phyloP scores from a whole-genome alignment of 2,113 vertebrate genomes.

The Zosterops pallidus region DNA sequence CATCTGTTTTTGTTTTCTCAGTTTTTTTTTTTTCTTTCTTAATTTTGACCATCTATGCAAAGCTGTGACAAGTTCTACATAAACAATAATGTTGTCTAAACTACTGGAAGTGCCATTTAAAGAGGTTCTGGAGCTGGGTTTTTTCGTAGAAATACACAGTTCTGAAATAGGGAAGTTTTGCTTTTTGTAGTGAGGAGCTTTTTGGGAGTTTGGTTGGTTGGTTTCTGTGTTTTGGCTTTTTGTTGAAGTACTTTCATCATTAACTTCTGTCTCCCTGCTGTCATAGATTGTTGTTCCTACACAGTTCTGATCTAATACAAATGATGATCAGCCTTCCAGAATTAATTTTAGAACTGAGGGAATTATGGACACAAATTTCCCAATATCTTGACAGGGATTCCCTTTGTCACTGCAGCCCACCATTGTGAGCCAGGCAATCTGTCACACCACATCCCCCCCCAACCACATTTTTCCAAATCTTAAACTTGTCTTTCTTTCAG shows the following conservation, averaged over 20 bases:
- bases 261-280: background rate
- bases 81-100: background rate
- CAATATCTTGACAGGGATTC: background rate
- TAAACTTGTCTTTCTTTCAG: background rate
- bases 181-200: background rate
- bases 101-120: background rate
- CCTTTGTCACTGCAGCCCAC: background rate
- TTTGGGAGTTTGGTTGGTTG: background rate
- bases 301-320: background rate
- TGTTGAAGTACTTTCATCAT: background rate
- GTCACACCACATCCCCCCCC: background rate
- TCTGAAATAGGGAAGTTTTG: background rate
- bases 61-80: background rate
- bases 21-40: background rate
- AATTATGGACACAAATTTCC: background rate
- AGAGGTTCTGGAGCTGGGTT: background rate
- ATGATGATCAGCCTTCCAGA: background rate
- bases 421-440: background rate
- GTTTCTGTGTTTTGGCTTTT: accelerated
- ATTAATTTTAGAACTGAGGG: background rate
- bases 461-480: background rate
- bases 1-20: background rate
- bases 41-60: background rate
- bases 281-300: background rate
- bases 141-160: background rate